Conservation (phyloP, 1,140 invertebrate species). For the Heliconius nattereri region DNA sequence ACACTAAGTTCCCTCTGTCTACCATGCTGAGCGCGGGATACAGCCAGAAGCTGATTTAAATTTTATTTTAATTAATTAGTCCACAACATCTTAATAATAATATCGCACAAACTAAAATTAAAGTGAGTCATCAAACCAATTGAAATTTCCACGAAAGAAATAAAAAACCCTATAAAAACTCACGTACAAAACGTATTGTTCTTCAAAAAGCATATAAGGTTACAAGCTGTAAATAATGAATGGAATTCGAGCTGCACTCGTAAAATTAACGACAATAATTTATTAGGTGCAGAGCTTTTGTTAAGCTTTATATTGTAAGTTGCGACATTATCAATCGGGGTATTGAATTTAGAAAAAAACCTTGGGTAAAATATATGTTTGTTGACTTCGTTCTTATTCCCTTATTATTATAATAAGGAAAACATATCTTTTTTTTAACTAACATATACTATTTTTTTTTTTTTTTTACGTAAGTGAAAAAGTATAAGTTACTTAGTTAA, state of each 20-base stretch:
- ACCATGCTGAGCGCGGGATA: too few species aligned
- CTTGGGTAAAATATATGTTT: neutral
- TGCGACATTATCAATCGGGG: neutral
- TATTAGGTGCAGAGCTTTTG: constrained; percentile 38
- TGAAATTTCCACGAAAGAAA: neutral
- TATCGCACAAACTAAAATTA: neutral
- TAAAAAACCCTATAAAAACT: constrained; percentile 31
- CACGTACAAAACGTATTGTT: constrained; percentile 45
- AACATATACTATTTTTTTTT: too few species aligned
- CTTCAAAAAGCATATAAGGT: constrained; percentile 44
- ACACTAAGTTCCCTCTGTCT: too few species aligned
- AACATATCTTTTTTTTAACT: too few species aligned
- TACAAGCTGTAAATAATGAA: constrained; percentile 50
- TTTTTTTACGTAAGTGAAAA: too few species aligned
- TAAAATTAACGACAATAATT: constrained; percentile 41
- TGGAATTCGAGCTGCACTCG: constrained; percentile 39
- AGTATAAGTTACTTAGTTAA: too few species aligned
- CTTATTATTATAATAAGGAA: too few species aligned
- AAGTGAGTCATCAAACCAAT: neutral
- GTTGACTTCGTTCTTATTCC: too few species aligned
- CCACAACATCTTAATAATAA: neutral
- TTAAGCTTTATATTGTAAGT: constrained; percentile 9
- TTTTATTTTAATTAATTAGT: too few species aligned
- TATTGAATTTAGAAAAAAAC: neutral
- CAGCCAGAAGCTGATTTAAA: too few species aligned